These are phyloP conservation scores for Plodia interpunctella DNA, from an alignment of 1,140 invertebrate species.

Conservation along the genomic window DNA sequence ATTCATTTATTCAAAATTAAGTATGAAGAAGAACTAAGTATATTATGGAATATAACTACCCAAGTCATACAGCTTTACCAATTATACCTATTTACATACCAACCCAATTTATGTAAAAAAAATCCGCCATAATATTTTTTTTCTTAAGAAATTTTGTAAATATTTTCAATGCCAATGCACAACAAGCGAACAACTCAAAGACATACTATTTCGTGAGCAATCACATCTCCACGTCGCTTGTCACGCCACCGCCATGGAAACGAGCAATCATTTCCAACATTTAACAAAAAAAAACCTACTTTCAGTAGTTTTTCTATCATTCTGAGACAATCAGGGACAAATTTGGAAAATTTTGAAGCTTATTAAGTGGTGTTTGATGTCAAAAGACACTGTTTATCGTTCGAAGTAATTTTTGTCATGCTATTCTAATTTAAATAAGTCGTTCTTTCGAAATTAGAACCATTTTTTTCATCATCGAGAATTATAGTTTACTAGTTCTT, in stretches of 20 bases:
- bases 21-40: too few relatives aligned
- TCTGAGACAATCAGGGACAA: slow-evolving; percentile 11
- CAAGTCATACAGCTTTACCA: too few relatives aligned
- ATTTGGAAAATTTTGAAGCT: slow-evolving; percentile 1
- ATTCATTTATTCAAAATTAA: too few relatives aligned
- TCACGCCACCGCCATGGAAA: slow-evolving; percentile 24
- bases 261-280: neutral
- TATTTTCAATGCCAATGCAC: neutral
- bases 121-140: too few relatives aligned
- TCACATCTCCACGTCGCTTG: slow-evolving; percentile 32
- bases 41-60: too few relatives aligned
- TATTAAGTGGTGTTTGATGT: slow-evolving; percentile 7
- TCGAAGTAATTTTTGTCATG: neutral
- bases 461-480: too few relatives aligned
- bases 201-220: slow-evolving; percentile 18
- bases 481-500: too few relatives aligned
- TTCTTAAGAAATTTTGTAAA: too few relatives aligned
- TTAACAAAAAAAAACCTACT: neutral
- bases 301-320: slow-evolving; percentile 11
- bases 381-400: neutral
- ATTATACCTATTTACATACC: too few relatives aligned
- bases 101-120: too few relatives aligned
- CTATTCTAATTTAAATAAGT: neutral
- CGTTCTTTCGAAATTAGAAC: too few relatives aligned
- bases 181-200: neutral